These are phyloP conservation scores for human DNA, from an alignment of 2,113 vertebrate species.

Conservation along the genomic window GRCh38 chr2:220659001-220659500, in stretches of 20 bases:
- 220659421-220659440: neutral
- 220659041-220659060: fast-evolving
- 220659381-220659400: neutral
- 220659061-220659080: neutral
- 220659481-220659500: conserved; percentile 29
- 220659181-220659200: neutral
- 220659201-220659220: neutral
- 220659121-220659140: neutral
- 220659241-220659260: neutral
- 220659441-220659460: neutral
- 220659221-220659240: neutral
- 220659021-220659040: neutral
- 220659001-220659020: too few species aligned
- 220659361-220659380: neutral
- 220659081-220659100: neutral
- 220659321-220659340: fast-evolving
- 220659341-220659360: neutral
- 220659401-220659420: neutral
- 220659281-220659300: neutral
- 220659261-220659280: neutral
- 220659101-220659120: neutral
- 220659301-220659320: fast-evolving
- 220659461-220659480: neutral
- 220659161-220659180: neutral
- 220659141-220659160: neutral